Percentiles rank a stretch among this genome's conserved stretches.
phyloP scores from a whole-genome alignment of 2,113 vertebrate species.

The Varanus komodoensis region DNA sequence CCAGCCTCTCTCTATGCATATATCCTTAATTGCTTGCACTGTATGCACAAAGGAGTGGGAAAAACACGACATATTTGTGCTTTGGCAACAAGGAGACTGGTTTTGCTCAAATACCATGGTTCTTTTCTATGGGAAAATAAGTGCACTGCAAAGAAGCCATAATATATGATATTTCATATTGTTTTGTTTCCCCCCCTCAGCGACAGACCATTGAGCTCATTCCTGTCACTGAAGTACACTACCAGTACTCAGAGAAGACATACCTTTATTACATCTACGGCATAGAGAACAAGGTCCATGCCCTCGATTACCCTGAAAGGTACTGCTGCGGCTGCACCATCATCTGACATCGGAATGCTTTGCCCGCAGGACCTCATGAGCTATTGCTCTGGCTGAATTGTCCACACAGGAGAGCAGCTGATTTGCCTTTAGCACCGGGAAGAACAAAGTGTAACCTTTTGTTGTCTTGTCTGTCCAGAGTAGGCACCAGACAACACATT shows the following conservation, averaged over 20 bases:
- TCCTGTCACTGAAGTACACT: constrained; percentile 84
- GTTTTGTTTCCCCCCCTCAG: constrained; percentile 64
- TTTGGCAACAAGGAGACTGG: not conserved
- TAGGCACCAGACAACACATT: not conserved
- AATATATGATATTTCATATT: not conserved
- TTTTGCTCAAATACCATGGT: not conserved
- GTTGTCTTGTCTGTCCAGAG: not conserved
- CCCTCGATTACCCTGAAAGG: constrained; percentile 73
- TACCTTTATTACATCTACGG: constrained; percentile 82
- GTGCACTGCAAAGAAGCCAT: not conserved
- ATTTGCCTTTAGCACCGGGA: not conserved
- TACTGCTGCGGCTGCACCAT: constrained; percentile 66
- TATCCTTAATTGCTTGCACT: no score
- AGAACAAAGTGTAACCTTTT: not conserved
- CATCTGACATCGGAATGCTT: constrained; percentile 31
- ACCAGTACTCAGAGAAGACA: constrained; percentile 77
- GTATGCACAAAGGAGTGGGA: no score
- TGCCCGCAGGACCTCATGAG: not conserved
- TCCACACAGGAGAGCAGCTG: not conserved
- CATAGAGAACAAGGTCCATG: constrained; percentile 78
- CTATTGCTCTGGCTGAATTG: not conserved
- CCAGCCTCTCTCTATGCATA: no score
- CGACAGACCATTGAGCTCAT: constrained; percentile 86
- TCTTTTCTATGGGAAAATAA: not conserved
- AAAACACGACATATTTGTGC: no score